phyloP scores from a whole-genome alignment of 1,140 invertebrate genomes.

The Panagrolaimus sp. region DNA sequence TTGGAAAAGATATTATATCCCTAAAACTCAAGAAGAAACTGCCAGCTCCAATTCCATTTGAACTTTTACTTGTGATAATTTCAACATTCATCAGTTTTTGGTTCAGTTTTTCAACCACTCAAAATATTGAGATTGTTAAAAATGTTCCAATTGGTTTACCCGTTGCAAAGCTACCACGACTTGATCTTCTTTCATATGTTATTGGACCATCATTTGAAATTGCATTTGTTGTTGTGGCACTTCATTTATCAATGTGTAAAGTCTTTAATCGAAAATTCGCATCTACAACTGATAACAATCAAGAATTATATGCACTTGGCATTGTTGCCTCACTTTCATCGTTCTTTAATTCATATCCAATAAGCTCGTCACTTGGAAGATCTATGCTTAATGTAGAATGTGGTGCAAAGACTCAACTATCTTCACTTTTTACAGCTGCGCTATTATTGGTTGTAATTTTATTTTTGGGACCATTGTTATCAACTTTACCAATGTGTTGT shows the following conservation, averaged over 20 bases:
- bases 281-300: slow-evolving; percentile 63
- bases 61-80: slow-evolving; percentile 45
- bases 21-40: slow-evolving; percentile 24
- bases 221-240: slow-evolving; percentile 63
- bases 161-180: slow-evolving; percentile 47
- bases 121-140: slow-evolving; percentile 36
- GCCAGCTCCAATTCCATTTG: slow-evolving; percentile 46
- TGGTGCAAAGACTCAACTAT: slow-evolving; percentile 60
- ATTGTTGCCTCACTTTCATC: slow-evolving; percentile 61
- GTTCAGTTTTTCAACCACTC: slow-evolving; percentile 23
- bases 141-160: slow-evolving; percentile 51
- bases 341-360: slow-evolving; percentile 62
- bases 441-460: slow-evolving; percentile 62
- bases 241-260: slow-evolving; percentile 64
- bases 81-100: slow-evolving; percentile 38
- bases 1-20: slow-evolving; percentile 44
- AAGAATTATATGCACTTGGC: slow-evolving; percentile 64
- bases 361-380: slow-evolving; percentile 53
- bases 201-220: slow-evolving; percentile 60
- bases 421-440: slow-evolving; percentile 36
- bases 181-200: slow-evolving; percentile 53
- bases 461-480: slow-evolving; percentile 60
- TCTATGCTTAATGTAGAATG: slow-evolving; percentile 61
- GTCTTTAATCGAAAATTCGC: slow-evolving; percentile 63
- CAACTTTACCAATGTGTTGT: slow-evolving; percentile 60